phyloP scores from a whole-genome alignment of 2,797 vertebrate genomes.

The Hoplostethus atlanticus region DNA sequence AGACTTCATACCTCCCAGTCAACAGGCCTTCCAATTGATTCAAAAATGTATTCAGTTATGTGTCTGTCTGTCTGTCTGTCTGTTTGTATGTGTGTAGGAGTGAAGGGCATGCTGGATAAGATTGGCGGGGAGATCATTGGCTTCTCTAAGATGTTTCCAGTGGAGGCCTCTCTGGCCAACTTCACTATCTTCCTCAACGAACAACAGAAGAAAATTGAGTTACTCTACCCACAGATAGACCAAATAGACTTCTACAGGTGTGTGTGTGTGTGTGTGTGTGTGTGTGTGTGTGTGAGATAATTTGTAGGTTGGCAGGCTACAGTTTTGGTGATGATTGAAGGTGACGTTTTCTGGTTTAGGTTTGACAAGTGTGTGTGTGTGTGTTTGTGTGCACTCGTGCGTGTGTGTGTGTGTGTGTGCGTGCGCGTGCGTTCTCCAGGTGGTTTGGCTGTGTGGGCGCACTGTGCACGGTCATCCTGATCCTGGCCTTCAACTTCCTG shows the following conservation, averaged over 20 bases:
- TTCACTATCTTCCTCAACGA: constrained; percentile 86
- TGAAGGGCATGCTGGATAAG: constrained; percentile 89
- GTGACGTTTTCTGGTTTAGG: neutral
- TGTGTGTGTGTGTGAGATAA: neutral
- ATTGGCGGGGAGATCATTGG: constrained; percentile 84
- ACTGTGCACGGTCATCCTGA: constrained; percentile 90
- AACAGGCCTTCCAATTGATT: neutral
- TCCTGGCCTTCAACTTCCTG: constrained; percentile 91
- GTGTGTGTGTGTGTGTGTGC: constrained; percentile 24
- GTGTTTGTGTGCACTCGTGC: neutral
- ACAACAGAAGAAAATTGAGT: constrained; percentile 84
- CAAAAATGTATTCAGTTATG: neutral
- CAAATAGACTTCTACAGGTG: constrained; percentile 95
- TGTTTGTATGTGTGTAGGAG: constrained; percentile 77
- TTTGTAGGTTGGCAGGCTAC: constrained; percentile 77
- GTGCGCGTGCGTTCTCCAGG: constrained; percentile 73
- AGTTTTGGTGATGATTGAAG: constrained; percentile 37
- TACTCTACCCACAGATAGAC: constrained; percentile 87
- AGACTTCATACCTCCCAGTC: too few species aligned
- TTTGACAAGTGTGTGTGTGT: neutral
- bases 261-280: constrained; percentile 23
- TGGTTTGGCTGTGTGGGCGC: constrained; percentile 90
- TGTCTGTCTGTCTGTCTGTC: neutral
- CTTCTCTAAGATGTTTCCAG: constrained; percentile 85
- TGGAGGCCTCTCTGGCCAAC: constrained; percentile 85